Base-by-base conservation (phyloP, 2,888 invertebrate genomes). In the Pristionchus exspectatus region DNA sequence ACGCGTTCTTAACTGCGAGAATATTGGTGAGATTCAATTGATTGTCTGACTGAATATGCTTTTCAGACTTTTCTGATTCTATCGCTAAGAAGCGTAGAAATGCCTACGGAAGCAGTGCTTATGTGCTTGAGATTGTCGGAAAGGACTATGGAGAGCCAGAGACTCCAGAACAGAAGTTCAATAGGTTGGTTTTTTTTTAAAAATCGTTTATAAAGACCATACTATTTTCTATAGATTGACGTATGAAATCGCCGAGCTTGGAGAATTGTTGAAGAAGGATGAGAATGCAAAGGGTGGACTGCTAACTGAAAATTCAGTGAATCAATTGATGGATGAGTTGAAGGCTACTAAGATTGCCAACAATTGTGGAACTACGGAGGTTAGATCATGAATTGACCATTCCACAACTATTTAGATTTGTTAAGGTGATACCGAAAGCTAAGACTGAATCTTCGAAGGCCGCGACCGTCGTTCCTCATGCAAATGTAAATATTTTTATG, bases 51-150 rank as follows among this genome's bases (percentile, higher is more conserved):
- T 16, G 4, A 38, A 24, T 4, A 1, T 63, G 10, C 18, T 38
- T 21, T 89, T 33, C 77, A 93, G 94, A 94, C 91, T 94, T 93
- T 90, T 94, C 94, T 18, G 94, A 94, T 91, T 93, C 93, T 27
- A 91, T 93, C 59, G 91, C 92, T 38, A 93, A 92, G 72, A 92
- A 92, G 77, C 92, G 93, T 14, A 90, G 91, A n/a, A 89, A 92
- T 54, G 93, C 93, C 0, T 94, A 93, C 88, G 93, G 93, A 18
- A 91, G 92, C 77, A 91, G 92, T 83, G 90, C 92, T 63, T 94
- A 94, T 86, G 91, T 93, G 14, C 90, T 94, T 44, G 94, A 94
- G 90, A 92, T 94, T 24, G 92, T 93, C 44, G 94, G 94, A 24
- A 89, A 90, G 30, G 92, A 92, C 89, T 81, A 81, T 84, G 87